A percentile compares a stretch with the other conserved stretches of the same genome.
Evolutionary conservation across 2,797 vertebrate species (phyloP).

Genomic region (Eulemur coronatus): DNA sequence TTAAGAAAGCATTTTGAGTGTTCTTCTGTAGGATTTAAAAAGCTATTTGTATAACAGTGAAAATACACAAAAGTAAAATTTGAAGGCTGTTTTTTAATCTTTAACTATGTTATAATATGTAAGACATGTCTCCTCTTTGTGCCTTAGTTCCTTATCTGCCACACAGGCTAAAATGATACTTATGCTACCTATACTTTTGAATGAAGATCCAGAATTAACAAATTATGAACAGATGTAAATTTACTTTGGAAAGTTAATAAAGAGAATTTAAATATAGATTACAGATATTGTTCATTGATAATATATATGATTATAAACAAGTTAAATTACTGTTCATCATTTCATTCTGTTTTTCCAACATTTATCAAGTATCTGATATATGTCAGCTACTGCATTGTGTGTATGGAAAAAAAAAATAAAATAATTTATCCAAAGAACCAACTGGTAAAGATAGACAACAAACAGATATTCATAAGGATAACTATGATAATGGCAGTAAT

Average conservation of each 20-base stretch:
- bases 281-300: background rate
- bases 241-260: background rate
- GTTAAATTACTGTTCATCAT: background rate
- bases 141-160: background rate
- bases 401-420: background rate
- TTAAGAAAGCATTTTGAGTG: background rate
- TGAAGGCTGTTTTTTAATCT: background rate
- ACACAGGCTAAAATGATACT: background rate
- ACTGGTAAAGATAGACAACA: background rate
- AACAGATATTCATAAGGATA: background rate
- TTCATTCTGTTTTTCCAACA: background rate
- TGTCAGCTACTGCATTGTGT: background rate
- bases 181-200: background rate
- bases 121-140: background rate
- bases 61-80: background rate
- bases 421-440: background rate
- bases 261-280: background rate
- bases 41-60: background rate
- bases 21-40: background rate
- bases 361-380: background rate
- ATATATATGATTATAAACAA: background rate
- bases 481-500: background rate
- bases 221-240: background rate
- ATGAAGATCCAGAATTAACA: background rate
- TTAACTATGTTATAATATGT: background rate